Evolutionary conservation across 2,888 invertebrate species (phyloP), one percentile per base, ranked within the genome.

Genomic region (Willowsia nigromaculata): DNA sequence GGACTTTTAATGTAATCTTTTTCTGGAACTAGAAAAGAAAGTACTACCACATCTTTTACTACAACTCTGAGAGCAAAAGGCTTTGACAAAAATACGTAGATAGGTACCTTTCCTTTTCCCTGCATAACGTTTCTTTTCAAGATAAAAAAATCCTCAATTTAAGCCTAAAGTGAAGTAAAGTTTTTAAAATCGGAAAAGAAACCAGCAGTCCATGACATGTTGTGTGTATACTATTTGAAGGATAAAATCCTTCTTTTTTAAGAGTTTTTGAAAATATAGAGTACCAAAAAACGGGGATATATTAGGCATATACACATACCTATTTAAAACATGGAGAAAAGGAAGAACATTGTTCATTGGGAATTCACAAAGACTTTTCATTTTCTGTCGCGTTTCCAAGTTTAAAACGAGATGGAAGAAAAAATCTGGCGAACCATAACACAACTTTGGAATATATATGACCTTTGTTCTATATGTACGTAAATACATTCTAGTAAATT

Each of bases 1-100:
- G 27, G 78, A 78, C 85, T 85, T 78, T 78, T 85, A 65, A 78
- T 78, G 65, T 62, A 85, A 85, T 85, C 78, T 74, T 65, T 62
- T 59, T 76, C 62, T 65, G 30, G 56, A 76, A 50, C 78, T 18
- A 22, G 65, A 78, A 85, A 74, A 6, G 27, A 85, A 76, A 85
- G 53, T 50, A 27, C 53, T 7, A 15, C 53, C n/a, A 53, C 78
- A 27, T n/a, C 25, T 11, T 76, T 76, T 25, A 78, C 74, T 47
- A 18, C 76, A 22, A 62, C 59, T 30, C 9, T 62, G 9, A 7
- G 40, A 25, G 22, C 0, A 74, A 40, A 30, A 25, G 13, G 30
- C n/a, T 15, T 30, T 33, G 7, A n/a, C 62, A 27, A 30, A 62
- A 62, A 25, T n/a, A 30, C 15, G 11, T 27, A 15, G 62, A n/a